Conservation (phyloP, 2,888 invertebrate species). For the Brachypalpus laphriformis region DNA sequence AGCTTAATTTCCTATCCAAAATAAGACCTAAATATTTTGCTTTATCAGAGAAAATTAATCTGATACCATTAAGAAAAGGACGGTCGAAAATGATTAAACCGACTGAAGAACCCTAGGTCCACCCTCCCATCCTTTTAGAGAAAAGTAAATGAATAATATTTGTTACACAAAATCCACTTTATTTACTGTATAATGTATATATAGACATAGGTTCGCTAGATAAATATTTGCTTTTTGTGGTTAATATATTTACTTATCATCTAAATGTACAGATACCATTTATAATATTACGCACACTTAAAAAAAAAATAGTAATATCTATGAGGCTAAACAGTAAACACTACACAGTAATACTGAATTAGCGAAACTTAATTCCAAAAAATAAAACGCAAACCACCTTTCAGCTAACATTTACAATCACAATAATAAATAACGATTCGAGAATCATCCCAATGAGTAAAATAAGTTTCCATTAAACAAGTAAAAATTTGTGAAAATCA, state of each 20-base stretch:
- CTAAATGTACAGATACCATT: slow-evolving; percentile 41
- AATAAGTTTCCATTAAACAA: not conserved
- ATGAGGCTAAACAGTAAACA: slow-evolving; percentile 15
- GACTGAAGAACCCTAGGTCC: too few species aligned
- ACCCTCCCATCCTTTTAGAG: too few species aligned
- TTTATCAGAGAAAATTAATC: too few species aligned
- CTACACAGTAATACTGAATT: slow-evolving; percentile 58
- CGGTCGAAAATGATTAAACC: too few species aligned
- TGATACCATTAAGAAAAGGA: too few species aligned
- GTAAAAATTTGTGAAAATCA: slow-evolving; percentile 36
- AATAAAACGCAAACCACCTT: slow-evolving; percentile 12
- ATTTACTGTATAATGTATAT: slow-evolving; percentile 56
- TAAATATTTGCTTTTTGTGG: slow-evolving; percentile 54
- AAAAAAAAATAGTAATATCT: slow-evolving; percentile 28
- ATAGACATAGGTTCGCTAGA: slow-evolving; percentile 58
- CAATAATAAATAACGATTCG: slow-evolving; percentile 38
- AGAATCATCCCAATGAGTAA: slow-evolving; percentile 1
- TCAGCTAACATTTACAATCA: slow-evolving; percentile 19
- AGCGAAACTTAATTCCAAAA: slow-evolving; percentile 12
- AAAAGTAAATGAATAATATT: too few species aligned
- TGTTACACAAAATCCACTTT: slow-evolving; percentile 63
- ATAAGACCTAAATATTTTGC: too few species aligned
- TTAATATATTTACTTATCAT: slow-evolving; percentile 44
- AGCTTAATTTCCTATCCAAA: too few species aligned
- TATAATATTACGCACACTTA: slow-evolving; percentile 36